Conservation (phyloP, 1,140 invertebrate species). For the Aporrectodea caliginosa region DNA sequence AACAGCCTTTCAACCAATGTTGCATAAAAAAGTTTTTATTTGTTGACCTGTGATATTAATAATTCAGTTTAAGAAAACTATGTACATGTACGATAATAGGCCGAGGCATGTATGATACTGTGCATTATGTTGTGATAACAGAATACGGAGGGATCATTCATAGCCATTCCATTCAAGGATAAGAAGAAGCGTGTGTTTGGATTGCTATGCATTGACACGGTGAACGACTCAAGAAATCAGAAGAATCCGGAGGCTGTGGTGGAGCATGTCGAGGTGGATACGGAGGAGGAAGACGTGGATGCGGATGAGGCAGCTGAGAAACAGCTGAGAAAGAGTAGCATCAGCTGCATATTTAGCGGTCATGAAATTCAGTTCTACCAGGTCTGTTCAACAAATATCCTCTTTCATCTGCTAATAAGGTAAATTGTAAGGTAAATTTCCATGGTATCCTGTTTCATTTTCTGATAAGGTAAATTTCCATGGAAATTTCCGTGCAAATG, state of each 20-base stretch:
- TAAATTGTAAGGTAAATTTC: no score
- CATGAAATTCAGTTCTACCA: conserved; percentile 57
- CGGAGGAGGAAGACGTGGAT: background rate
- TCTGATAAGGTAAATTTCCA: no score
- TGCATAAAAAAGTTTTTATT: no score
- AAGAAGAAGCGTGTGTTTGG: conserved; percentile 53
- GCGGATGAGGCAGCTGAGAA: background rate
- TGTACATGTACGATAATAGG: no score
- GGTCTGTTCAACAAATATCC: conserved; percentile 36
- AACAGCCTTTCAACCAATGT: no score
- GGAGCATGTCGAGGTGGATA: background rate
- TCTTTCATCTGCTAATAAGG: background rate
- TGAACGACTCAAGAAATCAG: conserved; percentile 45
- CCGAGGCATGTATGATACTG: no score
- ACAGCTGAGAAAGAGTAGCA: background rate
- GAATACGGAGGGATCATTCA: conserved; percentile 51
- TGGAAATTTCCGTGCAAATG: no score
- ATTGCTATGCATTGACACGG: conserved; percentile 52
- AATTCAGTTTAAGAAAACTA: no score
- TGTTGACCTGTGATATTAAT: no score
- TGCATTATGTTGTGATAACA: no score
- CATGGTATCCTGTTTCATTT: no score
- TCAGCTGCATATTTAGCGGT: conserved; percentile 51
- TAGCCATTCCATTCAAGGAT: conserved; percentile 50
- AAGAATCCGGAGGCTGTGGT: background rate